phyloP scores from a whole-genome alignment of 1,140 invertebrate species.

The Melipona quadrifasciata region DNA sequence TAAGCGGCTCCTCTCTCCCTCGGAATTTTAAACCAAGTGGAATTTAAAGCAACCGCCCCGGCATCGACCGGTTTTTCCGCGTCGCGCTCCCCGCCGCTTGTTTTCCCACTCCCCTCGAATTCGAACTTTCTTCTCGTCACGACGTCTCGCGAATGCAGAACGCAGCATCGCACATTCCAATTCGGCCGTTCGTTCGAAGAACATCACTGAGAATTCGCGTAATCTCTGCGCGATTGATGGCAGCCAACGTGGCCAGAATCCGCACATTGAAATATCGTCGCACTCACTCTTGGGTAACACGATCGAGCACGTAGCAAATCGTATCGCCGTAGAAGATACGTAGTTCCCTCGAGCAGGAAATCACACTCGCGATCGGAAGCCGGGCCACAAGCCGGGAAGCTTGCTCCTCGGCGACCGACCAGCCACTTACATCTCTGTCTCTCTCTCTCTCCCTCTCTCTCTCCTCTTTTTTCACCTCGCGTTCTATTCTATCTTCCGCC shows the following conservation, averaged over 20 bases:
- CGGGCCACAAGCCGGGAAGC: too few relatives aligned
- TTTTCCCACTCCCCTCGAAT: not conserved
- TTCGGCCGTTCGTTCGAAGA: not conserved
- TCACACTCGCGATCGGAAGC: not conserved
- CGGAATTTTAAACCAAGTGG: conserved; percentile 5
- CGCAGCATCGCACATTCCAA: not conserved
- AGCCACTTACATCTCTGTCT: conserved; percentile 26
- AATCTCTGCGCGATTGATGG: not conserved
- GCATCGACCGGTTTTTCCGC: conserved; percentile 28
- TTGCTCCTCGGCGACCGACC: not conserved
- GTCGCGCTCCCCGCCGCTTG: not conserved
- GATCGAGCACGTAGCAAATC: not conserved
- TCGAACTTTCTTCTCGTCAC: not conserved
- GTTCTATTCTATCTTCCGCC: not conserved
- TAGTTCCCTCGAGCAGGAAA: not conserved
- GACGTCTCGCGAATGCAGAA: not conserved
- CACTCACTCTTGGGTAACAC: not conserved
- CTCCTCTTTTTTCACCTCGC: not conserved
- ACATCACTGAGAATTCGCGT: not conserved
- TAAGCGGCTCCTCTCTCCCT: not conserved
- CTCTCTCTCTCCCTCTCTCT: too few relatives aligned
- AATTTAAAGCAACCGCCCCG: conserved; percentile 32
- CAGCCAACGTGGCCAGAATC: not conserved
- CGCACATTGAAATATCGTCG: not conserved
- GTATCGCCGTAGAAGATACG: not conserved